Evolutionary conservation across 2,888 invertebrate species (phyloP).

Genomic region (Athalia cordata): DNA sequence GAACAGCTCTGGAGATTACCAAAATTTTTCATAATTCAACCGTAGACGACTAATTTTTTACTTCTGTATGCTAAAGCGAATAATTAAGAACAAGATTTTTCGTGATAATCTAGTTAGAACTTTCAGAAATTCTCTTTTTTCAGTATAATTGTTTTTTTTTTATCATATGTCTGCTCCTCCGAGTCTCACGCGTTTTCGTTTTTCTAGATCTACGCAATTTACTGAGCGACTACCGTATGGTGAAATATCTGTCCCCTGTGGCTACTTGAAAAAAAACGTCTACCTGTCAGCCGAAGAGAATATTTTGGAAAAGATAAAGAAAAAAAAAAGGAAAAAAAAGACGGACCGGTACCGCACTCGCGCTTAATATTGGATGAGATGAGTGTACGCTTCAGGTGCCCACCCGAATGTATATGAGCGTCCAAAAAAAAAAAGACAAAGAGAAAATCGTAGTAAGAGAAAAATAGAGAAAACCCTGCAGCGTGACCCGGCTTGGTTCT

Average conservation of each 20-base stretch:
- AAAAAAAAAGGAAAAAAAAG: background rate
- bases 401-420: conserved; percentile 19
- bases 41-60: too few relatives aligned
- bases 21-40: too few relatives aligned
- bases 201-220: conserved; percentile 22
- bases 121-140: too few relatives aligned
- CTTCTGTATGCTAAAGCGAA: too few relatives aligned
- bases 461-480: conserved; percentile 32
- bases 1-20: too few relatives aligned
- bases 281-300: conserved; percentile 25
- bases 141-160: too few relatives aligned
- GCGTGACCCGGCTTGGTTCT: conserved; percentile 34
- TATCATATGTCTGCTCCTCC: background rate
- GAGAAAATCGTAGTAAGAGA: conserved; percentile 25
- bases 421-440: conserved; percentile 14
- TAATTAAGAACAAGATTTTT: too few relatives aligned
- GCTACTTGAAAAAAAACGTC: conserved; percentile 21
- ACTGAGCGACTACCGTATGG: background rate
- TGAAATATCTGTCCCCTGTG: conserved; percentile 25
- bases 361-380: conserved; percentile 27
- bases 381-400: conserved; percentile 16
- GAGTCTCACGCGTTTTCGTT: background rate
- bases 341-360: background rate
- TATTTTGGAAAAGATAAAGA: conserved; percentile 16
- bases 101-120: too few relatives aligned